Percentiles rank a stretch among this genome's conserved stretches.
Evolutionary conservation across 2,113 vertebrate species (phyloP).

Genomic region (Narcine bancroftii): DNA sequence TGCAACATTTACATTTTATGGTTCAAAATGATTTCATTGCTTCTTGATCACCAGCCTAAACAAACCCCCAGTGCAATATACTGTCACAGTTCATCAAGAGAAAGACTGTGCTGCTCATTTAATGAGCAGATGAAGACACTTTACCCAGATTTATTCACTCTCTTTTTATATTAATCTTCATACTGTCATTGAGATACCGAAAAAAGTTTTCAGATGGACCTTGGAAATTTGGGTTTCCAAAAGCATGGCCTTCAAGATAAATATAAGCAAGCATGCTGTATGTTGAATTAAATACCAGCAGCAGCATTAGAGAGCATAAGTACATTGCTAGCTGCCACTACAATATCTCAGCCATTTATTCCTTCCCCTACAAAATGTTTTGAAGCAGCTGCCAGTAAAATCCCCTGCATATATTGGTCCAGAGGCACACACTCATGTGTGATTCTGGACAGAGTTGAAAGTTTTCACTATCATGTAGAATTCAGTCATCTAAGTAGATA

Average conservation of each 20-base stretch:
- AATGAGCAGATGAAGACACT: not conserved
- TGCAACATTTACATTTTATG: not conserved
- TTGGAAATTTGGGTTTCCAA: not conserved
- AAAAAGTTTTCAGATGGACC: not conserved
- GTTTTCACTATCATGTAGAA: not conserved
- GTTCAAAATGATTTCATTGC: not conserved
- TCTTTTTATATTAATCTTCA: not conserved
- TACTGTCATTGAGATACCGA: not conserved
- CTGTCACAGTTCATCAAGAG: not conserved
- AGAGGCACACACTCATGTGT: not conserved
- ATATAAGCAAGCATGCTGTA: not conserved
- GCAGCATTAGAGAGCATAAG: not conserved
- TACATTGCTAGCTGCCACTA: not conserved
- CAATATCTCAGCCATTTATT: not conserved
- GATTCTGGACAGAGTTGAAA: not conserved
- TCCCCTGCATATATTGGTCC: not conserved
- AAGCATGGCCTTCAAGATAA: not conserved
- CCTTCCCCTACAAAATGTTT: not conserved
- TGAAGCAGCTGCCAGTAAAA: not conserved
- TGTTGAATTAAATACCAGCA: not conserved
- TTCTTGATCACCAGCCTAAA: no score
- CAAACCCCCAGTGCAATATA: not conserved
- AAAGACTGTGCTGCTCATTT: not conserved
- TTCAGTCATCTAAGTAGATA: not conserved
- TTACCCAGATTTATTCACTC: not conserved